Evolutionary conservation across 2,113 vertebrate species (phyloP).

Genomic region (Xiphias gladius): DNA sequence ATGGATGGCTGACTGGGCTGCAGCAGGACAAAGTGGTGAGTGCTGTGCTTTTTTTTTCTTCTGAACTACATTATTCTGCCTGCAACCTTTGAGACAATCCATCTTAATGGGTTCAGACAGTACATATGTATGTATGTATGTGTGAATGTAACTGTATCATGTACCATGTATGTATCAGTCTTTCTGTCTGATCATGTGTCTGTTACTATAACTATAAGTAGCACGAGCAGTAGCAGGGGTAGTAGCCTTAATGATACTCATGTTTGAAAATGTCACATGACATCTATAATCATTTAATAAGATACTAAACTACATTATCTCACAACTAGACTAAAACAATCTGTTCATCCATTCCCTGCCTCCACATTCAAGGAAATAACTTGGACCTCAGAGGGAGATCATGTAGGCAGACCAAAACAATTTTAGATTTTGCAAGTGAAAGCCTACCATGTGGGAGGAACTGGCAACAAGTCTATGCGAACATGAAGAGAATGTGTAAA

Average conservation of each 20-base stretch:
- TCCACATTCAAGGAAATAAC: background rate
- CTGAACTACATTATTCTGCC: slow-evolving; percentile 30
- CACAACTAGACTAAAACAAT: background rate
- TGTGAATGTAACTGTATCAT: slow-evolving; percentile 16
- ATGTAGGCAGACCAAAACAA: background rate
- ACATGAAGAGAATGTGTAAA: background rate
- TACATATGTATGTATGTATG: slow-evolving; percentile 17
- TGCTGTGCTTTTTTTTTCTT: slow-evolving; percentile 44
- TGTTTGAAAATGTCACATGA: background rate
- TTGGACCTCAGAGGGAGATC: background rate
- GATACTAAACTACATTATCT: background rate
- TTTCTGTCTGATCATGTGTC: slow-evolving; percentile 35
- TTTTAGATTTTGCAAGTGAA: slow-evolving; percentile 3
- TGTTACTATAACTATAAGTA: background rate
- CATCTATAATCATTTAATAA: background rate
- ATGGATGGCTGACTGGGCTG: slow-evolving; percentile 69
- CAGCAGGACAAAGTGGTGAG: slow-evolving; percentile 85
- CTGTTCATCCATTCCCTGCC: background rate
- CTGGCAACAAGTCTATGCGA: background rate
- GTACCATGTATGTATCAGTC: background rate
- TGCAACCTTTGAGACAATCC: slow-evolving; percentile 40
- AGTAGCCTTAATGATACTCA: background rate
- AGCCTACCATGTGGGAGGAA: background rate
- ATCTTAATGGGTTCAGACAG: slow-evolving; percentile 21
- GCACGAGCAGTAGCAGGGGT: background rate